These are phyloP conservation scores for Agriopis leucophaearia DNA, from an alignment of 2,888 invertebrate species.

Conservation along the genomic window DNA sequence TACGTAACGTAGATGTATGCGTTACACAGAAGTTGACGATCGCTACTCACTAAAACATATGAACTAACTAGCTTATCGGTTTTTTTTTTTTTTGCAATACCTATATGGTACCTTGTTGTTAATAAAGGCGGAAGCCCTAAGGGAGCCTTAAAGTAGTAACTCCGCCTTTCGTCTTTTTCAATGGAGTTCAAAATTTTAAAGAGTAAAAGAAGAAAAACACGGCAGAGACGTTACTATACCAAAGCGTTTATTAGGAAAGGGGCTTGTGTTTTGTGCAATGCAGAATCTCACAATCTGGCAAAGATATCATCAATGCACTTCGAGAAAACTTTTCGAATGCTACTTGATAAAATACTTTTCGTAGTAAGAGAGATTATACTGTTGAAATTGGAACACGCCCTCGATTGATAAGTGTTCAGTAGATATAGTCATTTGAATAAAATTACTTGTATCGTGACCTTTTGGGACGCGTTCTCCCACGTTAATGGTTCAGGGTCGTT, in stretches of 20 bases:
- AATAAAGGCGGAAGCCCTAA: no score
- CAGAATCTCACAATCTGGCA: background rate
- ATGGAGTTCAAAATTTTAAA: no score
- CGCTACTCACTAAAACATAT: background rate
- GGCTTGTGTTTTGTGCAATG: background rate
- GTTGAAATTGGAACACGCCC: constrained; percentile 35
- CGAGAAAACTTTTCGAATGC: background rate
- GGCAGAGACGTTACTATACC: no score
- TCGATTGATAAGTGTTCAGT: constrained; percentile 43
- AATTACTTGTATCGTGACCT: constrained; percentile 57
- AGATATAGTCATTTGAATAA: constrained; percentile 46
- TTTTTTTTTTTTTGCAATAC: background rate
- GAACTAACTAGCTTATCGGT: constrained; percentile 1
- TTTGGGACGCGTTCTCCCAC: constrained; percentile 63
- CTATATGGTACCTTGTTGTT: no score
- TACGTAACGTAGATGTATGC: constrained; percentile 5
- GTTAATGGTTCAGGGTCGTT: constrained; percentile 75
- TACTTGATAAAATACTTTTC: constrained; percentile 6
- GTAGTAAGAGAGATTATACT: constrained; percentile 18
- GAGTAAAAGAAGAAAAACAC: no score
- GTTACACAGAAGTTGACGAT: constrained; percentile 1
- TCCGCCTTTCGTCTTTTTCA: no score
- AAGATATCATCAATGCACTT: background rate
- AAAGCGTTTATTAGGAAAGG: no score
- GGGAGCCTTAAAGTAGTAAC: no score